Conservation (phyloP, 2,113 vertebrate genomes). For the Fregetta grallaria region DNA sequence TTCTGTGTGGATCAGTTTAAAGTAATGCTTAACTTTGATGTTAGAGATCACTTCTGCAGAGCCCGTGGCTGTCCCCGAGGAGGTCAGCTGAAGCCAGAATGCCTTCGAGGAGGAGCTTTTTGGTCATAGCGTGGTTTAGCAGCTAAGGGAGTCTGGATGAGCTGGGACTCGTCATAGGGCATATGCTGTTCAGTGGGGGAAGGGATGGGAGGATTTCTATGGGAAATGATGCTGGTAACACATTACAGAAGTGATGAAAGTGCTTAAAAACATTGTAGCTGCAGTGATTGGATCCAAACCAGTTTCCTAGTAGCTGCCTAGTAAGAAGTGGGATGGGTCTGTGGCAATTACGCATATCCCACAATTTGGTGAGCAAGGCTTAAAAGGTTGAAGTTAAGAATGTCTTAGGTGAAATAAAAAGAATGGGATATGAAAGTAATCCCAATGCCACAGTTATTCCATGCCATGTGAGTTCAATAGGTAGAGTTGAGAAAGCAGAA, state of each 20-base stretch:
- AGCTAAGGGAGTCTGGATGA: neutral
- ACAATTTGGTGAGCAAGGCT: accelerated
- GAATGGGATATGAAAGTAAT: neutral
- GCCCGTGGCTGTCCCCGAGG: neutral
- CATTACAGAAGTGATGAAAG: neutral
- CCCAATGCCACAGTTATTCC: neutral
- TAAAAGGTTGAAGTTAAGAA: neutral
- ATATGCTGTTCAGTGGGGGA: neutral
- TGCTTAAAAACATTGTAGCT: neutral
- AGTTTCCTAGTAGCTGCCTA: neutral
- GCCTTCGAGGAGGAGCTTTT: neutral
- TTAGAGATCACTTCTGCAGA: neutral
- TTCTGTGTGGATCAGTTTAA: neutral
- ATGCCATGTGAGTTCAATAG: neutral
- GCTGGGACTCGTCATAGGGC: neutral
- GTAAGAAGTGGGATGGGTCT: neutral
- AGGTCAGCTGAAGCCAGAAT: neutral
- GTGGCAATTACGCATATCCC: accelerated
- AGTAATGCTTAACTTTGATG: neutral
- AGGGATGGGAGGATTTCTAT: neutral
- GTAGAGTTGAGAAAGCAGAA: neutral
- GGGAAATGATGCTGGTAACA: neutral
- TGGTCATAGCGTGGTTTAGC: neutral
- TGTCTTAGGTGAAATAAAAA: neutral
- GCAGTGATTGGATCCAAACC: neutral